A percentile compares a stretch with the other conserved stretches of the same genome.
Evolutionary conservation across 2,888 invertebrate species (phyloP).

Genomic region (Apamea monoglypha): DNA sequence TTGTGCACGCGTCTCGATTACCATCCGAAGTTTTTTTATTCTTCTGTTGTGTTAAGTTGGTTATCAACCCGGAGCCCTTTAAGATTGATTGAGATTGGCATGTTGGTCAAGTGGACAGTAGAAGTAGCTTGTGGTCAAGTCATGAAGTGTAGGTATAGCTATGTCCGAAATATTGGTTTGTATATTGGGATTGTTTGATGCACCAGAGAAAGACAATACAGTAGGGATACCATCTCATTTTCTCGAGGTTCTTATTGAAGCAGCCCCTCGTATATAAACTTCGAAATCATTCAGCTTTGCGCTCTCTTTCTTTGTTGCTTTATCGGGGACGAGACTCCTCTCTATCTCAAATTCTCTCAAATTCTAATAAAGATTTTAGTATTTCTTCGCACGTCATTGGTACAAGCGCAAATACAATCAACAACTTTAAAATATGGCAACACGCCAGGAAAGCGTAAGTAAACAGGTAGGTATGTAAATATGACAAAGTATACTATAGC

Average conservation of each 20-base stretch:
- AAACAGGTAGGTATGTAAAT: constrained; percentile 23
- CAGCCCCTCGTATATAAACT: neutral
- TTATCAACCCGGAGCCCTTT: neutral
- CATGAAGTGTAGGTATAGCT: neutral
- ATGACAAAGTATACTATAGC: neutral
- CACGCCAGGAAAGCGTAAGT: constrained; percentile 24
- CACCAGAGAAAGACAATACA: neutral
- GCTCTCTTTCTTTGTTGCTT: too few relatives aligned
- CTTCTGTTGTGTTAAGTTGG: neutral
- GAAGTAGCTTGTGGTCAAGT: neutral
- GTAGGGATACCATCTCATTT: neutral
- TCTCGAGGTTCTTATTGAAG: neutral
- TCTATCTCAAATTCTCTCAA: neutral
- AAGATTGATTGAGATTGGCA: neutral
- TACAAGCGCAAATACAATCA: constrained; percentile 30
- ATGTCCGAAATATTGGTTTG: neutral
- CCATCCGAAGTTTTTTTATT: neutral
- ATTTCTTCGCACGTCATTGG: constrained; percentile 28
- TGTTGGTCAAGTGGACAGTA: too few relatives aligned
- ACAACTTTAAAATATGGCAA: constrained; percentile 29
- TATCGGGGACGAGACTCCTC: neutral
- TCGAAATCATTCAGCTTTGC: neutral
- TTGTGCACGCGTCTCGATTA: too few relatives aligned
- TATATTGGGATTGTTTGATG: neutral
- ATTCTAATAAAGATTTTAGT: neutral